These are phyloP conservation scores for Tryphoninae sp. DNA, from an alignment of 2,888 invertebrate genomes.

Conservation along the genomic window DNA sequence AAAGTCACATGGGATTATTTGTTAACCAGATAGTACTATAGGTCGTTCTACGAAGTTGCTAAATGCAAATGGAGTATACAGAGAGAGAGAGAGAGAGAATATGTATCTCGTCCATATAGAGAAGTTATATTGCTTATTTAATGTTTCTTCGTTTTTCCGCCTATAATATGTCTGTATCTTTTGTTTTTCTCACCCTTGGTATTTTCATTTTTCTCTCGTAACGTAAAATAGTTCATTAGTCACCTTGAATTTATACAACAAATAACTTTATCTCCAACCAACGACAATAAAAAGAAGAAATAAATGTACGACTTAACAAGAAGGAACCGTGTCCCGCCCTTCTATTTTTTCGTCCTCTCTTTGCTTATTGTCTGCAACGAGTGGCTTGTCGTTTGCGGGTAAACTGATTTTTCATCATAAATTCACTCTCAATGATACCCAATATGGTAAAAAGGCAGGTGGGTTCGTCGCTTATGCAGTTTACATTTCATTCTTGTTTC, in stretches of 20 bases:
- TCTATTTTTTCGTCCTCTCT: not conserved
- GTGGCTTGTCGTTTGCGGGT: too few relatives aligned
- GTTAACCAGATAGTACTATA: constrained; percentile 54
- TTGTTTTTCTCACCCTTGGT: constrained; percentile 20
- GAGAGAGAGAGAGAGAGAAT: constrained; percentile 14
- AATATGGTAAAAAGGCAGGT: constrained; percentile 56
- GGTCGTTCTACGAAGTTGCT: constrained; percentile 50
- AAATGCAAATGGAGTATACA: constrained; percentile 58
- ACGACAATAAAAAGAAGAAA: constrained; percentile 15
- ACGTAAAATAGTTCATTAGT: constrained; percentile 22
- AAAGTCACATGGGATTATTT: constrained; percentile 37
- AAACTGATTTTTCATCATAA: not conserved
- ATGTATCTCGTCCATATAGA: constrained; percentile 55
- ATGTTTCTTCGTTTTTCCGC: not conserved
- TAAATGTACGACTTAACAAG: constrained; percentile 41
- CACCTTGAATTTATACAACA: constrained; percentile 38
- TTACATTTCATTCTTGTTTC: constrained; percentile 2
- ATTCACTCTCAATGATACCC: constrained; percentile 22
- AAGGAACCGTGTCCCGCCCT: not conserved
- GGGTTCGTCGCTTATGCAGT: constrained; percentile 34
- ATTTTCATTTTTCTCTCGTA: constrained; percentile 23
- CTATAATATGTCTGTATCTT: not conserved
- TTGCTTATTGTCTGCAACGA: not conserved
- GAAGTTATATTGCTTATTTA: constrained; percentile 33
- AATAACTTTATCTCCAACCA: constrained; percentile 32